Conservation (phyloP, 2,797 vertebrate species). For the Mionectes olivaceus region DNA sequence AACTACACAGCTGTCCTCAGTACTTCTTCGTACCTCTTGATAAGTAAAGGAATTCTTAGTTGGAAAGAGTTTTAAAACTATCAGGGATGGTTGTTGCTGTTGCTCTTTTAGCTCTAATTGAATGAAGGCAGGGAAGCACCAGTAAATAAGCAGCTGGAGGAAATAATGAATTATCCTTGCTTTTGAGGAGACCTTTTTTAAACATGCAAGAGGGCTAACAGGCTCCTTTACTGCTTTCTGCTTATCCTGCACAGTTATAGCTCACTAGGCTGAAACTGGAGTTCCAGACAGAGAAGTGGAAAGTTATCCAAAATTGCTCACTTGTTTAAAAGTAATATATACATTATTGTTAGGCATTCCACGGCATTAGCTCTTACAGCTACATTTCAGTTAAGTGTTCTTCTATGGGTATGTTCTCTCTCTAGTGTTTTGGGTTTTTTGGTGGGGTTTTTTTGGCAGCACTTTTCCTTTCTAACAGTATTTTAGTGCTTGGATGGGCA, state of each 20-base stretch:
- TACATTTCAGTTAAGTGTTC: conserved; percentile 32
- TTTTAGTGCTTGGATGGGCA: conserved; percentile 43
- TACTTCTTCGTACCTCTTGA: not conserved
- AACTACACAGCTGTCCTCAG: not conserved
- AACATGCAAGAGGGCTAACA: not conserved
- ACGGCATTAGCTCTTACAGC: conserved; percentile 1
- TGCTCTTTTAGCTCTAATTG: not conserved
- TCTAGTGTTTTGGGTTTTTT: not conserved
- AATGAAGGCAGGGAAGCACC: not conserved
- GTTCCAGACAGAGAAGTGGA: conserved; percentile 4
- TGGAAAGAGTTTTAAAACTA: not conserved
- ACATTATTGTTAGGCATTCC: conserved; percentile 43
- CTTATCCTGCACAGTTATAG: not conserved
- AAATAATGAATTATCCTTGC: conserved; percentile 35
- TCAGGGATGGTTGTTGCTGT: not conserved
- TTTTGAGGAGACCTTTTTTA: not conserved
- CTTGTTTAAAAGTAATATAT: conserved; percentile 49
- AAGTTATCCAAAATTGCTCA: not conserved
- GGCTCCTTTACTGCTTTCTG: not conserved
- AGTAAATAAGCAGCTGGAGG: conserved; percentile 21
- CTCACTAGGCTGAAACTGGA: not conserved
- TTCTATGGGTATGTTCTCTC: not conserved
- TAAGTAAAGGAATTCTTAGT: not conserved
- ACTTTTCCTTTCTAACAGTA: not conserved
- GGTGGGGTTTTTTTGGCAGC: not conserved